A percentile compares a stretch with the other conserved stretches of the same genome.
Evolutionary conservation across 2,113 vertebrate genomes (phyloP).

Genomic region (Ginglymostoma cirratum): DNA sequence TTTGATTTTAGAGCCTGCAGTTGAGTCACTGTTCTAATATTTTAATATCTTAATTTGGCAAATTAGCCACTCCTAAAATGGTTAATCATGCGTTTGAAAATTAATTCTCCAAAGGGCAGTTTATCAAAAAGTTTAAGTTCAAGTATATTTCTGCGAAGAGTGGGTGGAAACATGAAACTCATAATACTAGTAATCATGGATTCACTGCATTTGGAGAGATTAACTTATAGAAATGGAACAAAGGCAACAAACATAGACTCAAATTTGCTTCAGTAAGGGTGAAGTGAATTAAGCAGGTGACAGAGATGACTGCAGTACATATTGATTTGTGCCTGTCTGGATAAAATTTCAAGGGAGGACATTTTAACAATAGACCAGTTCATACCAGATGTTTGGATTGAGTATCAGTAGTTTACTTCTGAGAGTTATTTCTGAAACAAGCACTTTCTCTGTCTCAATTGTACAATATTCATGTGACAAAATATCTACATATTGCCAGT

Average conservation of each 20-base stretch:
- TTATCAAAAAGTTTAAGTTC: not conserved
- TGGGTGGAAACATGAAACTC: not conserved
- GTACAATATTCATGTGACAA: not conserved
- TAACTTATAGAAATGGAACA: not conserved
- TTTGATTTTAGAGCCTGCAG: not conserved
- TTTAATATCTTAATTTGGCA: not conserved
- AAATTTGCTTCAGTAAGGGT: not conserved
- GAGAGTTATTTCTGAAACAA: not conserved
- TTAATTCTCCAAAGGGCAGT: not conserved
- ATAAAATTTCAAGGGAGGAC: not conserved
- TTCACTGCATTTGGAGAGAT: not conserved
- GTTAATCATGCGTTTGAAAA: not conserved
- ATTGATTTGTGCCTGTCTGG: not conserved
- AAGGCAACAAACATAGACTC: not conserved
- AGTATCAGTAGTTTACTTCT: not conserved
- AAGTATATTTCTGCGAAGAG: not conserved
- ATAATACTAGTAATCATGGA: not conserved
- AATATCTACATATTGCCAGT: not conserved
- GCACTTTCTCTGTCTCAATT: not conserved
- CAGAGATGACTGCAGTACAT: not conserved
- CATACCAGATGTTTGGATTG: not conserved
- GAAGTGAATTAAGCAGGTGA: not conserved
- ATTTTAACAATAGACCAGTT: constrained; percentile 11
- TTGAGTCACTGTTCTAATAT: not conserved
- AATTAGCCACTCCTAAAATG: not conserved